Evolutionary conservation across 2,113 vertebrate genomes (phyloP), one percentile per base, ranked within the genome.

Genomic region (Aphyosemion australe): DNA sequence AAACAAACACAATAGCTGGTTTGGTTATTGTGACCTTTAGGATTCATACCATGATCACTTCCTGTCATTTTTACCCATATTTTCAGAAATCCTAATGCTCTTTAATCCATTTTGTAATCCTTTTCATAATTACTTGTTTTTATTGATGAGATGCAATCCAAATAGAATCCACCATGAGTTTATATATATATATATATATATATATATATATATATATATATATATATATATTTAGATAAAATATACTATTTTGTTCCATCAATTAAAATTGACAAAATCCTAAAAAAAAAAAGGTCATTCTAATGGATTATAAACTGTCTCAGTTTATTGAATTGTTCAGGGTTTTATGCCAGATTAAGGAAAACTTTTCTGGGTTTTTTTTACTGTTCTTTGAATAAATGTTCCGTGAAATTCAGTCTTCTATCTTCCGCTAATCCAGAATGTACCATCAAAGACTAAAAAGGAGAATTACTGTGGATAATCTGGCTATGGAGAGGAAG

Each of bases 71-170:
- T 47, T 19, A 52, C 74, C 19, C 15, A 15, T 39, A 61, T 47
- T 61, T 47, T 72, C 45, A 71, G 55, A 80, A 75, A 82, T 78
- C 57, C 47, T 57, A 84, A 76, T 85, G 18, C 75, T 56, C 63
- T 57, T 74, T 84, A 80, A 87, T 85, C 72, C 26, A 13, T 80
- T 80, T 79, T 78, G 43, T 84, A 85, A 85, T 87, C 84, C 75
- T 74, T 81, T 85, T 80, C 65, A 85, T 85, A 80, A 85, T 87
- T 69, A 83, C 67, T 80, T n/a, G n/a, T 70, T 80, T 83, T 78
- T 67, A 75, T 70, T 78, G 60, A 60, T 72, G 56, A 72, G 67
- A 46, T 68, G 49, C 65, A 78, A 70, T 72, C 50, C 26, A 76
- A 73, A 55, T n/a, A 1, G 7, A 55, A 9, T 65, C 57, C 32